Evolutionary conservation across 2,888 invertebrate species (phyloP), one percentile per base, ranked within the genome.

Genomic region (Ennomos quercinarius): DNA sequence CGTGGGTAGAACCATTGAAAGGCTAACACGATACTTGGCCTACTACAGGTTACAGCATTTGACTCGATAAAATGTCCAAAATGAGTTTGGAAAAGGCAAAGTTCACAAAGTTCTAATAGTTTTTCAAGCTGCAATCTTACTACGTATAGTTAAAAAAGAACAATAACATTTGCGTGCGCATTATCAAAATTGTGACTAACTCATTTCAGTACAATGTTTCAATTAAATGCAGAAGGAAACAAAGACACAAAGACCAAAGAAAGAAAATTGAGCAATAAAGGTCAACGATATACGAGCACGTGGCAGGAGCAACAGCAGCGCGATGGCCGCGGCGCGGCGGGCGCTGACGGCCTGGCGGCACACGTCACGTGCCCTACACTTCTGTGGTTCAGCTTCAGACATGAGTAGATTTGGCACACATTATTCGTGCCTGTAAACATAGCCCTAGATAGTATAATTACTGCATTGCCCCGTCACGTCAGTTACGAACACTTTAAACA

Each of bases 241-340:
- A 79, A 80, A 76, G 74, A 68, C 60, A 78, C 75, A 77, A 77
- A 77, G 73, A 57, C 64, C 68, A 64, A 58, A 67, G 67, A 71
- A 72, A 69, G 68, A 73, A 70, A 70, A 64, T 70, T 69, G 40
- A 66, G 63, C 54, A 67, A 64, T 71, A 71, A 76, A 80, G 80
- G 78, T 80, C 81, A 82, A 80, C 73, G 77, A 74, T 80, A 80
- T 76, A 67, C 64, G 64, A 76, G 66, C 83, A 81, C 78, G 79
- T 80, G 78, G 73, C 68, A 70, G 65, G 61, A 56, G 64, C 57
- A 67, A 68, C 54, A 60, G 59, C 53, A 53, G 62, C 63, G 56
- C 60, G 64, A 44, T 54, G 54, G 61, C 49, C 50, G 57, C 56
- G 50, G 37, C 50, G 57, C 56, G 50, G 37, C 35, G 8, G 61